Evolutionary conservation across 2,888 invertebrate species (phyloP), one percentile per base, ranked within the genome.

Genomic region (Chymomyza fuscimana): DNA sequence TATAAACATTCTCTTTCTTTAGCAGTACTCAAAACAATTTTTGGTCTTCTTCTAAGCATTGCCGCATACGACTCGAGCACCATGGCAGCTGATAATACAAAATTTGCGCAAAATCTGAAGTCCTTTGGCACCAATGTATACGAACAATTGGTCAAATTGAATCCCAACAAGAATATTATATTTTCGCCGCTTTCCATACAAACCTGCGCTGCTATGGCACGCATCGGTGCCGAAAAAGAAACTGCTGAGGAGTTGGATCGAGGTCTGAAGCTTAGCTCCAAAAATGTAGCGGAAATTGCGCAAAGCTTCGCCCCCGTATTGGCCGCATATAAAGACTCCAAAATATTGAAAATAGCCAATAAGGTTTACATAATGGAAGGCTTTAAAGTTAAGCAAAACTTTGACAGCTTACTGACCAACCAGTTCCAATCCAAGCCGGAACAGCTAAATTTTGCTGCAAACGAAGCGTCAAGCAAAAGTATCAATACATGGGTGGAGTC

Each of bases 401-500:
- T 95, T 73, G 92, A 93, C 77, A 89, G 92, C 1, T 92, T 94
- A 63, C 93, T 95, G 0, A 89, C 92, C 5, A 92, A 93, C 36
- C 91, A 93, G 16, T 96, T 95, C 86, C 92, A 93, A 63, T 94
- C 95, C 3, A 94, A 93, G n/a, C 93, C 94, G 7, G 93, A 95
- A 82, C 92, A 92, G 63, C 80, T 96, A 0, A 89, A 96, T 87
- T 96, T 97, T 80, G 75, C 58, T 0, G 74, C 93, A 15, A 90
- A 92, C 6, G 87, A 84, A 2, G 91, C 89, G 50, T 93, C 94
- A 12, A 93, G 93, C 0, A 81, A 91, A 1, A 90, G 87, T 0
- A 96, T 98, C 65, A 98, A 98, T 89, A 79, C 6, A 54, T 98
- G 97, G 97, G 96, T 95, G 62, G 94, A 95, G 86, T 90, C 93